A percentile compares a stretch with the other conserved stretches of the same genome.
These are phyloP conservation scores for Ciconia nigra DNA, from an alignment of 2,797 vertebrate genomes.

Conservation along the genomic window DNA sequence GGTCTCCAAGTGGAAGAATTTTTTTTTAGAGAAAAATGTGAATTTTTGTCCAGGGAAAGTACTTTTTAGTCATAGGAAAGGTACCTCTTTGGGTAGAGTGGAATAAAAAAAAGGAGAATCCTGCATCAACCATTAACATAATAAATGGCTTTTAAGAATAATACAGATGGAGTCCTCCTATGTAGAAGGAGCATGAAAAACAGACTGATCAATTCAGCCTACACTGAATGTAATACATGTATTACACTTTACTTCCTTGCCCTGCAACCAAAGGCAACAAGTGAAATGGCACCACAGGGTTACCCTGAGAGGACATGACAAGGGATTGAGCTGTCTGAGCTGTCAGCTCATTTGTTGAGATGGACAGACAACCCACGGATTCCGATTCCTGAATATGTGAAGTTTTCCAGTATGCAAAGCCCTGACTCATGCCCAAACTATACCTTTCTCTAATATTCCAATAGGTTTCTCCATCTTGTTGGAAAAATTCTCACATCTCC, in stretches of 20 bases:
- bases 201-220: not conserved
- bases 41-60: not conserved
- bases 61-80: not conserved
- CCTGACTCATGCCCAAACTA: not conserved
- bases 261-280: not conserved
- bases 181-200: not conserved
- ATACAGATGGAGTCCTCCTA: not conserved
- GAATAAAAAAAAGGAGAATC: not conserved
- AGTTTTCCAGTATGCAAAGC: not conserved
- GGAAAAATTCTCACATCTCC: not conserved
- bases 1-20: not conserved
- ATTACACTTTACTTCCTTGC: not conserved
- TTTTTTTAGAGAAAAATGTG: not conserved
- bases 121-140: not conserved
- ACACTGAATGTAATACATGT: rapidly evolving
- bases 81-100: not conserved
- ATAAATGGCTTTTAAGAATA: not conserved
- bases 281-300: not conserved
- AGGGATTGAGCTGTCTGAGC: not conserved
- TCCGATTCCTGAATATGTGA: not conserved
- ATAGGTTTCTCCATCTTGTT: not conserved
- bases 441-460: not conserved
- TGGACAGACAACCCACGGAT: not conserved
- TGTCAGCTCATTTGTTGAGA: not conserved
- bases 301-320: not conserved